Base-by-base conservation (phyloP, 2,888 invertebrate genomes). In the Xestia sexstrigata region DNA sequence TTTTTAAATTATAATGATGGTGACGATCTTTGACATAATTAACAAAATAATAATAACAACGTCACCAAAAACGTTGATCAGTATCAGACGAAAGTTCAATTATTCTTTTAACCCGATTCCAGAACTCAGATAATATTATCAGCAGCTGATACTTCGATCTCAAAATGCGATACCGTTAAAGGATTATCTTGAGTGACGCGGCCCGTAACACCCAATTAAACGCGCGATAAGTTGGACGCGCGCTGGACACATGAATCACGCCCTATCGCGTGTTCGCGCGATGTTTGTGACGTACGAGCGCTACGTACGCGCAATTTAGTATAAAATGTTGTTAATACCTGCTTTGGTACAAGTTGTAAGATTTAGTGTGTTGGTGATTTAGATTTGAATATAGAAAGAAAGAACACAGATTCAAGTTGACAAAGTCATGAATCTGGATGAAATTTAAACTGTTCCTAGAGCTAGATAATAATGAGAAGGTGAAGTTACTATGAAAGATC, bases 181-280 rank as follows among this genome's bases (percentile, higher is more conserved):
- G 94, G 93, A 93, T 95, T 95, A 94, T 92, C 93, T 94, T 93
- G 94, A 95, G 92, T 93, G 95, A 94, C 94, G 91, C 87, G 89
- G 88, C 85, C 85, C 87, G 91, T 91, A 93, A 93, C 94, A 94
- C 92, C 94, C 94, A 95, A 95, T 95, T 95, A 95, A 94, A 92
- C 86, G 88, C 70, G 89, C 90, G 92, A 93, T 93, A 93, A 89
- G 91, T 92, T 92, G 91, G 89, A 92, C 89, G 88, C 86, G 85
- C 82, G 83, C 86, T 91, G 87, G 90, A 89, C 89, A 84, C 86
- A 91, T 92, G 92, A 92, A 91, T 92, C 93, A 91, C 89, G 89
- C 87, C 83, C 87, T 83, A 88, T 88, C 88, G 88, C 90, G 76
- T 79, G 83, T 81, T 70, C 52, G 73, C 76, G 84, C 77, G 69